Percentiles rank a stretch among this genome's conserved stretches.
phyloP scores from a whole-genome alignment of 2,797 vertebrate species.

The Labroides dimidiatus region DNA sequence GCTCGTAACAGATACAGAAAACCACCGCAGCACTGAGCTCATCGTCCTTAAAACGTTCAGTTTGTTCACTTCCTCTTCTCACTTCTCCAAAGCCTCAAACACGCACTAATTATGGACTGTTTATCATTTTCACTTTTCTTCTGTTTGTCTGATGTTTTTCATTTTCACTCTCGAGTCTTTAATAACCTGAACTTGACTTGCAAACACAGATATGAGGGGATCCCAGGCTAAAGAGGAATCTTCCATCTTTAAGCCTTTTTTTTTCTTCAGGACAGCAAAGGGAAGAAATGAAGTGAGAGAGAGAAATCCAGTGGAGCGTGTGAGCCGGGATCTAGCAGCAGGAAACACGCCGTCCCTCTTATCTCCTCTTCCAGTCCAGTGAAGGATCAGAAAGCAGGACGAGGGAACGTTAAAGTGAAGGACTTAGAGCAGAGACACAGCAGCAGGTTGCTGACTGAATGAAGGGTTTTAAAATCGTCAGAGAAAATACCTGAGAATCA shows the following conservation, averaged over 20 bases:
- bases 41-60: no score
- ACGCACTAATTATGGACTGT: no score
- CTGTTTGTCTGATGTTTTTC: no score
- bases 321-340: slow-evolving; percentile 40
- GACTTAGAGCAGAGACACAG: slow-evolving; percentile 27
- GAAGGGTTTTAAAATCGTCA: slow-evolving; percentile 25
- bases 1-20: no score
- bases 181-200: neutral
- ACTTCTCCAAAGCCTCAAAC: no score
- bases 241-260: slow-evolving; percentile 3
- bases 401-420: slow-evolving; percentile 18
- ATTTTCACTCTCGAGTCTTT: no score
- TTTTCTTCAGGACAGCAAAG: slow-evolving; percentile 14
- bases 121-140: no score
- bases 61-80: no score
- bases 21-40: no score
- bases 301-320: slow-evolving; percentile 20
- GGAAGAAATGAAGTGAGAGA: neutral
- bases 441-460: slow-evolving; percentile 45
- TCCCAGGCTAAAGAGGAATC: neutral
- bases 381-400: slow-evolving; percentile 42
- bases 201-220: neutral
- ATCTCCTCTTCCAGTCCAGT: slow-evolving; percentile 47
- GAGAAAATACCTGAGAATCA: slow-evolving; percentile 18
- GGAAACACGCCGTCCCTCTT: slow-evolving; percentile 32